These are phyloP conservation scores for Tenebrio molitor DNA, from an alignment of 1,140 invertebrate genomes.

Conservation along the genomic window DNA sequence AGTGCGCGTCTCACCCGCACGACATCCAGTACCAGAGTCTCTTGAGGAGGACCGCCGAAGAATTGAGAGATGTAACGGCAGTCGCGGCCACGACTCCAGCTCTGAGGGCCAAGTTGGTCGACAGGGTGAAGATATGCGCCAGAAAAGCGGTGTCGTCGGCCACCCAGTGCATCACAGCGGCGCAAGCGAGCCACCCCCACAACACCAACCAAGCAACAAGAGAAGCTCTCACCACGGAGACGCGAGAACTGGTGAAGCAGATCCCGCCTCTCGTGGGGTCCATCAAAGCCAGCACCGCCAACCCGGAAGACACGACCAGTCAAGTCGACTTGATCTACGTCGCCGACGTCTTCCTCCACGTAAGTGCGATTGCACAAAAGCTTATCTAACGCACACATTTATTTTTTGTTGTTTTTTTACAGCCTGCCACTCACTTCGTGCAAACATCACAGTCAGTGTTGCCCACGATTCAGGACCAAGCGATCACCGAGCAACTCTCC, in stretches of 20 bases:
- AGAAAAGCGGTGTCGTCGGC: slow-evolving; percentile 90
- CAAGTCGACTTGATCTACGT: slow-evolving; percentile 89
- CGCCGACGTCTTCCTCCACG: slow-evolving; percentile 87
- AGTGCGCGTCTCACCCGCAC: slow-evolving; percentile 88
- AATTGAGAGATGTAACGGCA: slow-evolving; percentile 90
- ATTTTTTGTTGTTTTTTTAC: slow-evolving; percentile 50
- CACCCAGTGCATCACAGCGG: slow-evolving; percentile 90
- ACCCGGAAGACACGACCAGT: slow-evolving; percentile 80
- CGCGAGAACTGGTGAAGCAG: slow-evolving; percentile 81
- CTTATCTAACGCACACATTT: slow-evolving; percentile 54
- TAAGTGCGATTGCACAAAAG: slow-evolving; percentile 64
- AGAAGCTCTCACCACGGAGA: slow-evolving; percentile 84
- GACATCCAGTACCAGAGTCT: slow-evolving; percentile 88
- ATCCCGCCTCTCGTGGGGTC: slow-evolving; percentile 88
- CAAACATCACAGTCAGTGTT: slow-evolving; percentile 85
- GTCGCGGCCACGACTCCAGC: slow-evolving; percentile 82
- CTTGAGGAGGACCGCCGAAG: slow-evolving; percentile 90
- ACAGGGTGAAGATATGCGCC: slow-evolving; percentile 82
- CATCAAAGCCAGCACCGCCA: slow-evolving; percentile 79
- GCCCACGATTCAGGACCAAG: slow-evolving; percentile 88
- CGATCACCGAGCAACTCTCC: slow-evolving; percentile 69
- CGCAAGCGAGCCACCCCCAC: slow-evolving; percentile 78
- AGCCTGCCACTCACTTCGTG: slow-evolving; percentile 70
- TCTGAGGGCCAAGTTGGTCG: slow-evolving; percentile 83
- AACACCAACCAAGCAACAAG: slow-evolving; percentile 77